Evolutionary conservation across 2,113 vertebrate species (phyloP), one percentile per base, ranked within the genome.

Genomic region (Pedionomus torquatus): DNA sequence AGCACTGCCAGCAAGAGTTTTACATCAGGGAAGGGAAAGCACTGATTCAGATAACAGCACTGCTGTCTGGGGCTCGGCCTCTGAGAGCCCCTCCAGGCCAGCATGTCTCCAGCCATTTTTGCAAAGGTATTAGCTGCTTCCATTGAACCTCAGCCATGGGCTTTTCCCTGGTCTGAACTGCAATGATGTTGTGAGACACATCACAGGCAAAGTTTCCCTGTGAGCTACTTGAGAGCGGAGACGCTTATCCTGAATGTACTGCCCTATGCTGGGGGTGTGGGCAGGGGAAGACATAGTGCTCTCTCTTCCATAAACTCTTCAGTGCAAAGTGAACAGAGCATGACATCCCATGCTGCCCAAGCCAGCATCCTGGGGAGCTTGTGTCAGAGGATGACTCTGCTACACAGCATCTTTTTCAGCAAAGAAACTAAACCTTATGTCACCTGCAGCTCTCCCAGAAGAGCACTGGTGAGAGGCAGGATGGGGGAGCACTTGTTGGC

Each of bases 301-400:
- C 31, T 77, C 28, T 33, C 13, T 39, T 26, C 63, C 33, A 5
- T 49, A n/a, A 58, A 49, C 14, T 15, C 11, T 14, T 85, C 46
- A 8, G 39, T 35, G 35, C 75, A 43, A 60, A 85, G 23, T 0
- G 2, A 91, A 43, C 21, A 10, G 49, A 49, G 31, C 4, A 0
- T 3, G 18, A 35, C 46, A 65, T 46, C 35, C 28, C 35, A 55
- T 2, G 0, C 63, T 31, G 55, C 44, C 39, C 5, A 1, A 60
- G 49, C 0, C 4, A 55, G 46, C 35, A 37, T 41, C 52, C 64
- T 0, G 1, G 63, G 48, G 25, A 70, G 9, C 0, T 1, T 6
- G 20, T 61, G 28, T 51, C 30, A 26, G 33, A n/a, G 58, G n/a
- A 20, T 35, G 44, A 52, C 30, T 43, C 54, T 46, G 57, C 46